Evolutionary conservation across 2,113 vertebrate genomes (phyloP), one percentile per base, ranked within the genome.

Genomic region (Aleadryas rufinucha): DNA sequence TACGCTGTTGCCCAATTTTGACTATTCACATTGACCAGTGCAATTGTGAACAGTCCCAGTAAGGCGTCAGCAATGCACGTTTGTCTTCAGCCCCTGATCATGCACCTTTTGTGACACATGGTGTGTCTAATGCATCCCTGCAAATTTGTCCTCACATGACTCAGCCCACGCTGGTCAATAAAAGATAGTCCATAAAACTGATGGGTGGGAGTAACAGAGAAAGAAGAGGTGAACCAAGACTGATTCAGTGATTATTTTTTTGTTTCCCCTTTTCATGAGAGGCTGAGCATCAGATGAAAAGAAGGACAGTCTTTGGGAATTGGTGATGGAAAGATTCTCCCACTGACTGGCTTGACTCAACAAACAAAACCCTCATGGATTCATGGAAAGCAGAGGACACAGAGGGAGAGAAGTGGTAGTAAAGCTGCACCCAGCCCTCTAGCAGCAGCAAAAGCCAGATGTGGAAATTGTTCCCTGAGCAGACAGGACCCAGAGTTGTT

Each of bases 31-130:
- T 54, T 35, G 68, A 54, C 23, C 26, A 8, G 6, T 9, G 44
- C 30, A 28, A 10, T 15, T 49, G 45, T 49, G 31, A 72, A 21
- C 24, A 30, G 33, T 27, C 33, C n/a, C 75, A 56, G 20, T 8
- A 52, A 35, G 1, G 2, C 0, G 0, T 16, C 41, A 84, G 63
- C 0, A 0, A 8, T 12, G 22, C 9, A 3, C 0, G 0, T 52
- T 80, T 86, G 37, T 31, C 63, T 64, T 11, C 53, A 71, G 57
- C 50, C 54, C 50, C 80, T 84, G 80, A 11, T 39, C 42, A 6
- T 2, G 39, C 47, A 30, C 37, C 8, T 10, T 57, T 53, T 80
- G 84, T 69, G 72, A 35, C 61, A 69, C 26, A 2, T 1, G 5
- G 6, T 41, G 14, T 41, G n/a, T 13, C 53, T 57, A 10, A 27